These are phyloP conservation scores for Pedetes capensis DNA, from an alignment of 2,113 vertebrate genomes.

Conservation along the genomic window DNA sequence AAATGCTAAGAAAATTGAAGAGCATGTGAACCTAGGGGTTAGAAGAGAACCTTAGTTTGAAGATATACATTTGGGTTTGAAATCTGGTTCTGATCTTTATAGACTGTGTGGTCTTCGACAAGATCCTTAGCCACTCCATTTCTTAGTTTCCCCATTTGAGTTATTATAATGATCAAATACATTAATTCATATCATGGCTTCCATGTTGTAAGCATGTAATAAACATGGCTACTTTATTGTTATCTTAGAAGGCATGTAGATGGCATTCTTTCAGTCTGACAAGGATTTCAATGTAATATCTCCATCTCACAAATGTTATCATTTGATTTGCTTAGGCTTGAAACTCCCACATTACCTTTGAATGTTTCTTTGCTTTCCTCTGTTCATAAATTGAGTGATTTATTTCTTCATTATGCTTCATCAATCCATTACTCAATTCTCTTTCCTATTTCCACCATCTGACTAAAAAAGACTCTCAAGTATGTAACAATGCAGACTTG, in stretches of 20 bases:
- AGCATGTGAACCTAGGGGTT: not conserved
- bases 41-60: not conserved
- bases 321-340: not conserved
- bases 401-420: not conserved
- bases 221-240: not conserved
- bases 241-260: not conserved
- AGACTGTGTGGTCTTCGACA: not conserved
- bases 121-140: not conserved
- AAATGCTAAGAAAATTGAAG: not conserved
- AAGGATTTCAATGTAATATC: not conserved
- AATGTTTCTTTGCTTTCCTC: not conserved
- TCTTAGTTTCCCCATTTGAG: not conserved
- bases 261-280: not conserved
- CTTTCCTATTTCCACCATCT: not conserved
- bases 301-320: not conserved
- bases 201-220: not conserved
- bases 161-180: not conserved
- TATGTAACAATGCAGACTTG: not conserved
- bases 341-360: not conserved
- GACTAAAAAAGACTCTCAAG: not conserved
- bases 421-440: not conserved
- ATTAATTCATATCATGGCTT: not conserved
- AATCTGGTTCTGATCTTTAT: not conserved
- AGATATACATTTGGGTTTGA: not conserved
- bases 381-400: not conserved